Percentiles rank a stretch among this genome's conserved stretches.
These are phyloP conservation scores for Garra rufa DNA, from an alignment of 2,113 vertebrate genomes.

Conservation along the genomic window DNA sequence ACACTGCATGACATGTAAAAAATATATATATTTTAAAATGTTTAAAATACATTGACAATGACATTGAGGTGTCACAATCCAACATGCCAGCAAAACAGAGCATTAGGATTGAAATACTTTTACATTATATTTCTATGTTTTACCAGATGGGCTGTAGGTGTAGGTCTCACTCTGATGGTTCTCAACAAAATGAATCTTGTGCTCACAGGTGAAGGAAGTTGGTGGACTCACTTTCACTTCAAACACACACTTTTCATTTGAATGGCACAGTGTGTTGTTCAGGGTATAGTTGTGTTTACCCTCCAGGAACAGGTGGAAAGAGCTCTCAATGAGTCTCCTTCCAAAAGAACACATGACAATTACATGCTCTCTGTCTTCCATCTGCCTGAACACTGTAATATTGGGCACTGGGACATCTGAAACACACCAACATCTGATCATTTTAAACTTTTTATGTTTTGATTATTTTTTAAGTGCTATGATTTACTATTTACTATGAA, in stretches of 20 bases:
- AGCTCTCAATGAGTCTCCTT: not conserved
- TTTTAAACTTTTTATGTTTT: too few species aligned
- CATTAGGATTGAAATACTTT: too few species aligned
- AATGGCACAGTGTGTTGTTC: not conserved
- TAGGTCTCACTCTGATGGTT: too few species aligned
- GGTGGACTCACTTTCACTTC: not conserved
- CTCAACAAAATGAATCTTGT: not conserved
- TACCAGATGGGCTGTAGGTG: too few species aligned
- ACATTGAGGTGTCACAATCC: too few species aligned
- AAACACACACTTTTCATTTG: not conserved
- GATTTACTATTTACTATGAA: too few species aligned
- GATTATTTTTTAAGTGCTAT: too few species aligned
- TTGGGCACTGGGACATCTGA: slow-evolving; percentile 15
- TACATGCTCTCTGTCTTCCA: not conserved
- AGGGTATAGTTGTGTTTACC: not conserved
- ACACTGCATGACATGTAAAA: too few species aligned
- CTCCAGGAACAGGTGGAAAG: not conserved
- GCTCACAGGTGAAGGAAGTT: slow-evolving; percentile 27
- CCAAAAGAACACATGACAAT: not conserved
- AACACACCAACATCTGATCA: not conserved
- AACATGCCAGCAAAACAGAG: too few species aligned
- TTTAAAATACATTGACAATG: too few species aligned
- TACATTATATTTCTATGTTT: too few species aligned
- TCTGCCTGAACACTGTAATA: slow-evolving; percentile 21
- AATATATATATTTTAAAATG: too few species aligned